phyloP scores from a whole-genome alignment of 2,888 invertebrate species.

The Drosophila tanythrix region DNA sequence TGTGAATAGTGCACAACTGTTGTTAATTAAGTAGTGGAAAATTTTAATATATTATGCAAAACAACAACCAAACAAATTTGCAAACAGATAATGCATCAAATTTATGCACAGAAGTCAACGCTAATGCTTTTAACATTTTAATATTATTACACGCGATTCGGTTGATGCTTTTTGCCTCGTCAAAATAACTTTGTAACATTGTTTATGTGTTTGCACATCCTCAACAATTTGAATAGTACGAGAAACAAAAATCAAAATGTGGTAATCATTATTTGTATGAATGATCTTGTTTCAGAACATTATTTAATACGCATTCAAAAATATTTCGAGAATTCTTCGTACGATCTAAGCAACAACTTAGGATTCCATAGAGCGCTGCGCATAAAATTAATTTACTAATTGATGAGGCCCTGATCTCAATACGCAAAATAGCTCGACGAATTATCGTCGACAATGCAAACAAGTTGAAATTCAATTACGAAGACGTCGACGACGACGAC shows the following conservation, averaged over 20 bases:
- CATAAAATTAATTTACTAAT: conserved; percentile 84
- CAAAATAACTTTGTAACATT: conserved; percentile 14
- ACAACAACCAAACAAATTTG: conserved; percentile 16
- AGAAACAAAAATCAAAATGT: not conserved
- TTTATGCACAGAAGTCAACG: conserved; percentile 53
- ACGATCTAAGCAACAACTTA: conserved; percentile 29
- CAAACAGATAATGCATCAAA: conserved; percentile 45
- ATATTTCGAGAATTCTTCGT: not conserved
- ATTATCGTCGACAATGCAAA: conserved; percentile 81
- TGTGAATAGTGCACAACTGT: conserved; percentile 13
- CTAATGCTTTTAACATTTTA: conserved; percentile 49
- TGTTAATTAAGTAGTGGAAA: conserved; percentile 36
- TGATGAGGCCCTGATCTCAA: conserved; percentile 84
- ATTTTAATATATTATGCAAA: conserved; percentile 37
- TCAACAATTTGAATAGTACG: not conserved
- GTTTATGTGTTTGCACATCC: not conserved
- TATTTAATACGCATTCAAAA: not conserved
- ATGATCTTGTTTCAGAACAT: not conserved
- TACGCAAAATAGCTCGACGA: conserved; percentile 83
- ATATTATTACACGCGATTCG: conserved; percentile 16
- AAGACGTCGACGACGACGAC: conserved; percentile 47
- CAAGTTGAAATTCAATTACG: conserved; percentile 82
- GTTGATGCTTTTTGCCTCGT: conserved; percentile 2
- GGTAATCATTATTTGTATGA: not conserved
- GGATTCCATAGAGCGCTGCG: conserved; percentile 73